phyloP scores from a whole-genome alignment of 1,140 invertebrate genomes.

The Berghia stephanieae region DNA sequence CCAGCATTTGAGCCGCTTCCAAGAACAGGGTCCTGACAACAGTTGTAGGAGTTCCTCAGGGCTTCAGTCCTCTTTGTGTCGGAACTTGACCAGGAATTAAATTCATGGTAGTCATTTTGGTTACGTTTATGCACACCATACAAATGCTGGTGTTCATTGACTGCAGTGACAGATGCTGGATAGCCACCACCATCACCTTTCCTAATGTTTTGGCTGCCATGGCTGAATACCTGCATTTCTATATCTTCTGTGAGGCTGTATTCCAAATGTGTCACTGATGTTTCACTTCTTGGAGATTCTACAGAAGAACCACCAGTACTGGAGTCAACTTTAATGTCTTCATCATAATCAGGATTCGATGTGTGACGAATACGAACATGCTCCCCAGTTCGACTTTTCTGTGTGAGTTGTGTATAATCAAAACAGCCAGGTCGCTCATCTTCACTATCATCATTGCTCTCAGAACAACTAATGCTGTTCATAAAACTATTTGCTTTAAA shows the following conservation, averaged over 20 bases:
- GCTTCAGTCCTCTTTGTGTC: no score
- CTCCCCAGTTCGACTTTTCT: no score
- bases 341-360: conserved; percentile 49
- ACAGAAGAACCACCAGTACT: conserved; percentile 42
- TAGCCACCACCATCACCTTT: conserved; percentile 9
- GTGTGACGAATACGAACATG: conserved; percentile 33
- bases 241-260: not conserved
- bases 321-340: conserved; percentile 51
- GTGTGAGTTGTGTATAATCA: conserved; percentile 17
- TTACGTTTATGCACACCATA: no score
- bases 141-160: no score
- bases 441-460: conserved; percentile 10
- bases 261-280: conserved; percentile 26
- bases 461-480: conserved; percentile 26
- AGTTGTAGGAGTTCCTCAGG: no score
- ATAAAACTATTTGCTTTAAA: not conserved
- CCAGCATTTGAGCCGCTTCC: no score
- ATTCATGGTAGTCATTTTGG: no score
- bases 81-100: no score
- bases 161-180: no score
- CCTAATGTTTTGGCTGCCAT: not conserved
- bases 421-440: conserved; percentile 4
- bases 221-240: not conserved
- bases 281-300: conserved; percentile 53
- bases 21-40: no score